Base-by-base conservation (phyloP, 1,140 invertebrate genomes). In the Colletes latitarsis region DNA sequence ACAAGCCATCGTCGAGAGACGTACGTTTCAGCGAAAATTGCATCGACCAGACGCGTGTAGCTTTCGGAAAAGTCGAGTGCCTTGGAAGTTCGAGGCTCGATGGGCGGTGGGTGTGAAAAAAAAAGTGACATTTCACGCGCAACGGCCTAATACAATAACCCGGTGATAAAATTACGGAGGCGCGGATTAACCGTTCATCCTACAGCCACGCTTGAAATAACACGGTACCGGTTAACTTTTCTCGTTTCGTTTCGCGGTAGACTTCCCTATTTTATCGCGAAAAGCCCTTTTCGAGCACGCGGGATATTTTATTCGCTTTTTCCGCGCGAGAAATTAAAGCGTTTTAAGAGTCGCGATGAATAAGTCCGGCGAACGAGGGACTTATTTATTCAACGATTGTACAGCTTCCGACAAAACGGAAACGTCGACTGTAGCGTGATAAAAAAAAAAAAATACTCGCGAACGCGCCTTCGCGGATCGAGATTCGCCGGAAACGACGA, bases 301-400 rank as follows among this genome's bases (percentile, higher is more conserved):
- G 52, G 41, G 52, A 57, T 67, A 67, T 57, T 76, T 67, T 41
- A 64, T 41, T 17, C 46, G 2, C 14, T 21, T 8, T 70, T 53
- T 60, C 21, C 19, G 41, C 30, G 21, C 21, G 15, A 62, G 41
- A 77, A 77, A 77, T 70, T 58, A 70, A 77, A 70, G 60, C 58
- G 49, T 69, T 75, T 46, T 52, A 12, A 12, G 52, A 14, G 49
- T 41, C 66, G 19, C 5, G 6, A 10, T 21, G 57, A 21, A 70
- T 41, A 70, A 49, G 21, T 21, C 17, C 14, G 10, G 41, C 10
- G 6, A 39, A 8, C 17, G 17, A 15, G 6, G 57, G 43, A 70
- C 67, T 77, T 77, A 63, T 77, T 77, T 63, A 70, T 77, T 70
- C 67, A 60, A 49, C 64, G 53, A 15, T 68, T 46, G 30, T 43